Conservation (phyloP, 2,113 vertebrate species). For the Aspidoscelis tigris region DNA sequence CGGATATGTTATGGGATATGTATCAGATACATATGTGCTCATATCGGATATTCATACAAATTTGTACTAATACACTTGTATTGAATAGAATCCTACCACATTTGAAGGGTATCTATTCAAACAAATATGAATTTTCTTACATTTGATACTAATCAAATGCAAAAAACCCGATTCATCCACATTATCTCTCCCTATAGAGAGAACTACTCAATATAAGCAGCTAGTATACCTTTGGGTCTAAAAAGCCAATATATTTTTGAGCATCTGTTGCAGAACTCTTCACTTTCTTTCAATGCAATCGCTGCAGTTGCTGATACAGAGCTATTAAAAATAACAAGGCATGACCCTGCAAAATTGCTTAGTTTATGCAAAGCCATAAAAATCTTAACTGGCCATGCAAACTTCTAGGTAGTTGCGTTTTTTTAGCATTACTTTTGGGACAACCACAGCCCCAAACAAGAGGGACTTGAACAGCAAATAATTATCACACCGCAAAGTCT, state of each 20-base stretch:
- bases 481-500: constrained; percentile 7
- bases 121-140: too few species aligned
- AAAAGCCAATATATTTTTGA: neutral
- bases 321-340: neutral
- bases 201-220: neutral
- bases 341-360: constrained; percentile 12
- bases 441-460: fast-evolving
- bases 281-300: neutral
- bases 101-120: too few species aligned
- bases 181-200: neutral
- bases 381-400: neutral
- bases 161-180: too few species aligned
- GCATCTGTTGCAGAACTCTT: constrained; percentile 26
- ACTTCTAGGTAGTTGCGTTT: neutral
- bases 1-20: too few species aligned
- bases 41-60: too few species aligned
- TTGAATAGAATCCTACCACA: too few species aligned
- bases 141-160: too few species aligned
- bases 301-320: neutral
- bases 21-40: too few species aligned
- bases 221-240: constrained; percentile 2
- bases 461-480: neutral
- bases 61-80: too few species aligned
- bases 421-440: neutral
- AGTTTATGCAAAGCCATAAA: constrained; percentile 10